phyloP scores from a whole-genome alignment of 2,797 vertebrate species.

The Delichon dasypus region DNA sequence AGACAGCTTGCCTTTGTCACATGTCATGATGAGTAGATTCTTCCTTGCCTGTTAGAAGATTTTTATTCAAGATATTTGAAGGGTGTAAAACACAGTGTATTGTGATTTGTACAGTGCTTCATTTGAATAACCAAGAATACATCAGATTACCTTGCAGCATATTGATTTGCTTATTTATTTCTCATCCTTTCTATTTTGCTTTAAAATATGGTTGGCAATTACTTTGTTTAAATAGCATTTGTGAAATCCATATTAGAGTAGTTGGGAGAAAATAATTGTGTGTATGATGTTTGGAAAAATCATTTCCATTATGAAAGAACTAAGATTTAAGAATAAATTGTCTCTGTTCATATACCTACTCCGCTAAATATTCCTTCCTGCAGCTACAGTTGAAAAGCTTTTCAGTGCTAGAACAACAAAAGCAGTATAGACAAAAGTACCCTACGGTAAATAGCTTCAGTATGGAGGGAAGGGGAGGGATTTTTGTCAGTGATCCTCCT shows the following conservation, averaged over 20 bases:
- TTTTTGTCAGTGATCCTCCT: background rate
- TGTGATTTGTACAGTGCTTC: background rate
- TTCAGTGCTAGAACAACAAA: background rate
- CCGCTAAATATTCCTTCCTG: background rate
- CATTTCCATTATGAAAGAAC: background rate
- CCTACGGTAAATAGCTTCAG: background rate
- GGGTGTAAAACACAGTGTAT: background rate
- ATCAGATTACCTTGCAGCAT: background rate
- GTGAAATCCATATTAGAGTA: slow-evolving; percentile 10
- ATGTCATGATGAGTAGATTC: background rate
- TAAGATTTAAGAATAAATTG: background rate
- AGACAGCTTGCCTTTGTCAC: background rate
- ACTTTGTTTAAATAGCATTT: slow-evolving; percentile 41
- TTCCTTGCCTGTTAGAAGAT: background rate
- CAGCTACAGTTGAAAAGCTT: background rate
- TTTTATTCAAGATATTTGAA: background rate
- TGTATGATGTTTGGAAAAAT: background rate
- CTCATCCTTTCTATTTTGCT: background rate
- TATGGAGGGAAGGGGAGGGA: background rate
- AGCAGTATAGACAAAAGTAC: background rate
- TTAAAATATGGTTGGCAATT: background rate
- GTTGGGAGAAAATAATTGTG: slow-evolving; percentile 1
- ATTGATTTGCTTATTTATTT: background rate
- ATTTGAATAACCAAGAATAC: background rate
- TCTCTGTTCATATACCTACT: background rate